A percentile compares a stretch with the other conserved stretches of the same genome.
phyloP scores from a whole-genome alignment of 1,140 invertebrate genomes.

The Dendroctonus ponderosae region DNA sequence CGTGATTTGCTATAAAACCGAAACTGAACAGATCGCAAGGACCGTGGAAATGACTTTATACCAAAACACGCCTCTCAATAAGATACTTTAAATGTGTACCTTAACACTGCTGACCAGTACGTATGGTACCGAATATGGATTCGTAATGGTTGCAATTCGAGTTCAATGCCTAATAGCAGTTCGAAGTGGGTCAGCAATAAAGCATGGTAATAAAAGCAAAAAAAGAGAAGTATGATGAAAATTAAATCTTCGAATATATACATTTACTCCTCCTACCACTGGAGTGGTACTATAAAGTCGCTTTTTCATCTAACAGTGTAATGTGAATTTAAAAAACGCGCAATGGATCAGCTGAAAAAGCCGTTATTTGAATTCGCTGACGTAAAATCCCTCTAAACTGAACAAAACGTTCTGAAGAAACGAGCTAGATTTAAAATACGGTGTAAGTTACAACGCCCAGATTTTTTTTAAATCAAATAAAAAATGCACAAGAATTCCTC shows the following conservation, averaged over 20 bases:
- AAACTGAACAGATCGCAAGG: not conserved
- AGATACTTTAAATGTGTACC: no score
- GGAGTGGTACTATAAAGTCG: constrained; percentile 15
- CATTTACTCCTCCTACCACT: constrained; percentile 17
- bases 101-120: constrained; percentile 19
- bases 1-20: no score
- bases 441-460: constrained; percentile 21
- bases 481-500: constrained; percentile 28
- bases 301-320: constrained; percentile 7
- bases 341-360: no score
- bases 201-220: constrained; percentile 28
- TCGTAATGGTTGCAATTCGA: constrained; percentile 12
- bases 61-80: no score
- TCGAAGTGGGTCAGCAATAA: constrained; percentile 23
- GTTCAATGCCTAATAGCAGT: constrained; percentile 2
- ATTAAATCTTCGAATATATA: constrained; percentile 27
- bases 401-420: not conserved
- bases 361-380: no score
- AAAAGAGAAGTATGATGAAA: constrained; percentile 11
- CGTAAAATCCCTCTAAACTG: no score
- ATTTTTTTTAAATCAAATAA: constrained; percentile 13
- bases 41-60: not conserved
- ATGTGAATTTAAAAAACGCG: not conserved
- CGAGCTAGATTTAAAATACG: not conserved
- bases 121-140: constrained; percentile 8